phyloP scores from a whole-genome alignment of 2,888 invertebrate species.

The Aproaerema taeniolella region DNA sequence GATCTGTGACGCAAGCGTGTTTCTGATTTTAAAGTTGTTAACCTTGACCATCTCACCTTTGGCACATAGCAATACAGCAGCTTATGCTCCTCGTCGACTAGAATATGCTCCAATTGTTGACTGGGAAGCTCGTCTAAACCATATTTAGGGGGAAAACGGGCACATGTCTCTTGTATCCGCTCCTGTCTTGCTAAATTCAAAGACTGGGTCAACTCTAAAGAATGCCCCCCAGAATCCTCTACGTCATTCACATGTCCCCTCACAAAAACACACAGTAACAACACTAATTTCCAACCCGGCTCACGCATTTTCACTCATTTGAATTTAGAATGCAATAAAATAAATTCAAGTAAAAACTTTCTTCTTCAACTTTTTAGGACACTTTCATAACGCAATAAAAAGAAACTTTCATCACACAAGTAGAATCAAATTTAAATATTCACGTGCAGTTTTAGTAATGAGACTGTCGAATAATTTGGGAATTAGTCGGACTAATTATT shows the following conservation, averaged over 20 bases:
- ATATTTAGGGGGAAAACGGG: slow-evolving; percentile 59
- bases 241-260: slow-evolving; percentile 45
- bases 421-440: too few species aligned
- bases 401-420: too few species aligned
- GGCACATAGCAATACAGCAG: slow-evolving; percentile 95
- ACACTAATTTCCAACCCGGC: slow-evolving; percentile 37
- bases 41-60: slow-evolving; percentile 81
- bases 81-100: slow-evolving; percentile 90
- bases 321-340: slow-evolving; percentile 36
- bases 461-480: slow-evolving; percentile 12
- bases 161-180: slow-evolving; percentile 79
- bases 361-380: slow-evolving; percentile 58
- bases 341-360: slow-evolving; percentile 43
- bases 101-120: slow-evolving; percentile 84
- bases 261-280: slow-evolving; percentile 42
- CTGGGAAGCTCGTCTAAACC: slow-evolving; percentile 66
- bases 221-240: slow-evolving; percentile 49
- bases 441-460: slow-evolving; percentile 22
- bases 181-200: slow-evolving; percentile 80
- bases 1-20: too few species aligned
- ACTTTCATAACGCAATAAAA: slow-evolving; percentile 4
- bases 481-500: slow-evolving; percentile 11
- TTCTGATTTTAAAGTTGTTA: too few species aligned
- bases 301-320: slow-evolving; percentile 46
- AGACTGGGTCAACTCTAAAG: slow-evolving; percentile 79